Evolutionary conservation across 2,797 vertebrate genomes (phyloP), one percentile per base, ranked within the genome.

Genomic region (Gymnothorax reevesii): DNA sequence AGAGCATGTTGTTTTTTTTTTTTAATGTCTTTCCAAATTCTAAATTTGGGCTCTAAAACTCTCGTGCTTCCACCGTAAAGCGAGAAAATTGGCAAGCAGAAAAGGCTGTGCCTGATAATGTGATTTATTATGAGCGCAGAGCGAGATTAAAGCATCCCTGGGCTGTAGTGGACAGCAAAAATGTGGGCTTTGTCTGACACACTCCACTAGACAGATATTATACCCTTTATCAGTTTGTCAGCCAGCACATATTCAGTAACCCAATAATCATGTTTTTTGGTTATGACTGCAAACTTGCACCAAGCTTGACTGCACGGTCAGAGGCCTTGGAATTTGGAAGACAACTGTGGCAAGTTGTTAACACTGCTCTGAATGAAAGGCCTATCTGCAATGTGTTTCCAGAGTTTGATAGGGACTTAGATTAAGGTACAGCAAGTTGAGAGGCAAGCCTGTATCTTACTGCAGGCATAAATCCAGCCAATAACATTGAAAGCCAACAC

Each of bases 131-230:
- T 25, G 79, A 42, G 71, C 84, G 12, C 22, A 57, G 17, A 75
- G 73, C 13, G 42, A 20, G 66, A 49, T 55, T 84, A 69, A 84
- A 69, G 42, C 62, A 66, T 69, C 83, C n/a, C 20, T 84, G 83
- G 27, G 60, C 66, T 5, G 42, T 42, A 69, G 42, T 52, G 66
- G 49, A 54, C 9, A 83, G 49, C 82, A 83, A 7, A n/a, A 62
- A 15, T 12, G 82, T 33, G 27, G 7, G 82, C 57, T 13, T 83
- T 25, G 15, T 20, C 42, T 42, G 27, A 64, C 20, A 84, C 20
- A n/a, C 83, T 20, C 66, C 15, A 59, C 17, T 49, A 52, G 17
- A 54, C 49, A 22, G 5, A 22, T 17, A 82, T 62, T 33, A 10
- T 59, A 62, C 42, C 22, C 42, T 42, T 86, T 60, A 83, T 73